Conservation (phyloP, 2,113 vertebrate genomes). For the Mormyrus lacerda region DNA sequence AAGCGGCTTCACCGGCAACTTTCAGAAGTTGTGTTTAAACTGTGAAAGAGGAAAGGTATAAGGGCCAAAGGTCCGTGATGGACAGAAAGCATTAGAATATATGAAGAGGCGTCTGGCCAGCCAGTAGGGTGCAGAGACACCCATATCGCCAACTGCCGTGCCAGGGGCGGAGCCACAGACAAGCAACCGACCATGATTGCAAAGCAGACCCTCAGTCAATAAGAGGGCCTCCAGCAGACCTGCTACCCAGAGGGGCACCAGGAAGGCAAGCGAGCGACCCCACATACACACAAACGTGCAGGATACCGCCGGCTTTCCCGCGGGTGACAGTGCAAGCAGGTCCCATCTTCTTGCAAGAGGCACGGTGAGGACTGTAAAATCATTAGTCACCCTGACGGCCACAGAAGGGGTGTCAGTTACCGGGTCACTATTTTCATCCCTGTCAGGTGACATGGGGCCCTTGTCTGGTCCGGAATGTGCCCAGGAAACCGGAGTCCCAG, state of each 20-base stretch:
- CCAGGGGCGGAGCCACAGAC: slow-evolving; percentile 27
- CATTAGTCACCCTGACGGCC: slow-evolving; percentile 47
- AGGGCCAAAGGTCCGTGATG: not conserved
- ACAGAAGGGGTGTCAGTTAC: slow-evolving; percentile 53
- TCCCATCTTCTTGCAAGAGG: slow-evolving; percentile 50
- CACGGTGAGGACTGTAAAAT: slow-evolving; percentile 42
- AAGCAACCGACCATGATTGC: not conserved
- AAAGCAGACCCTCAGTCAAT: slow-evolving; percentile 40
- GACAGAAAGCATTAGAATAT: not conserved
- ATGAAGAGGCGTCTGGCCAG: not conserved
- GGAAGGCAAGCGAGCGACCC: not conserved
- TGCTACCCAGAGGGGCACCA: not conserved
- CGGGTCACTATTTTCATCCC: slow-evolving; percentile 58
- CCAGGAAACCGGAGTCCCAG: slow-evolving; percentile 46
- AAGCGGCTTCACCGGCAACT: not conserved
- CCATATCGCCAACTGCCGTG: slow-evolving; percentile 19
- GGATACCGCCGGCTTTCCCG: not conserved
- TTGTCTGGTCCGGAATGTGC: not conserved
- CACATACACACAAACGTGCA: not conserved
- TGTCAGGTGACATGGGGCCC: slow-evolving; percentile 48
- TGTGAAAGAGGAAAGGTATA: not conserved
- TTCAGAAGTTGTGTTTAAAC: not conserved
- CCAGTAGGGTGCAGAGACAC: not conserved
- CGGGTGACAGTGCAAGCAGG: not conserved
- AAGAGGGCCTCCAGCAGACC: slow-evolving; percentile 29